Evolutionary conservation across 2,888 invertebrate genomes (phyloP), one percentile per base, ranked within the genome.

Genomic region (Limnephilus rhombicus): DNA sequence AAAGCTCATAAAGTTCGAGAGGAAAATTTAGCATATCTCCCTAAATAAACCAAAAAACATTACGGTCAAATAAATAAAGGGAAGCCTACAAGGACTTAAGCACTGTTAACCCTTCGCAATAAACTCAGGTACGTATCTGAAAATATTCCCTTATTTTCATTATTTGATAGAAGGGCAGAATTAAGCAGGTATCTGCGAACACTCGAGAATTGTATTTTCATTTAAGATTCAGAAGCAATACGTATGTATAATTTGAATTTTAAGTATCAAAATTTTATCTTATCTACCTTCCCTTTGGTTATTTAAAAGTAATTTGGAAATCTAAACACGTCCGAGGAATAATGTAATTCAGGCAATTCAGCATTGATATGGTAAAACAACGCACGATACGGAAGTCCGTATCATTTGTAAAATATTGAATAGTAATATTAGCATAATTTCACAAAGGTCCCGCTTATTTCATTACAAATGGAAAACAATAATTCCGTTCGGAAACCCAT

Each of bases 331-430:
- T 85, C 45, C 45, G 41, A 7, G 41, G n/a, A 45, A 85, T 85
- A 41, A 41, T 85, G 7, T n/a, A 85, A 85, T 45, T 41, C n/a
- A 29, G 85, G n/a, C n/a, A 41, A 85, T 85, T 45, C 24, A 37
- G 85, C 85, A 85, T n/a, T 85, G 45, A 85, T 85, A 85, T 45
- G 85, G 34, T 85, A 85, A 85, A 41, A 85, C 85, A 85, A 85
- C 85, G 85, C 85, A 85, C 12, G 85, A 41, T 85, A 29, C 45
- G 85, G 41, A 41, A n/a, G 37, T 7, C 41, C 24, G 85, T 85
- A 85, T 85, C 41, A 85, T 85, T 45, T 45, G 37, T 37, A 37
- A 24, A 37, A 85, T 12, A 45, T 24, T 68, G 85, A 85, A 85
- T 85, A 85, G 85, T 85, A 15, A n/a, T 45, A 85, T 85, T 85